Evolutionary conservation across 92 coral and sea anemone species (phyloP), one percentile per base, ranked within the genome.

Genomic region (Muricea muricata): DNA sequence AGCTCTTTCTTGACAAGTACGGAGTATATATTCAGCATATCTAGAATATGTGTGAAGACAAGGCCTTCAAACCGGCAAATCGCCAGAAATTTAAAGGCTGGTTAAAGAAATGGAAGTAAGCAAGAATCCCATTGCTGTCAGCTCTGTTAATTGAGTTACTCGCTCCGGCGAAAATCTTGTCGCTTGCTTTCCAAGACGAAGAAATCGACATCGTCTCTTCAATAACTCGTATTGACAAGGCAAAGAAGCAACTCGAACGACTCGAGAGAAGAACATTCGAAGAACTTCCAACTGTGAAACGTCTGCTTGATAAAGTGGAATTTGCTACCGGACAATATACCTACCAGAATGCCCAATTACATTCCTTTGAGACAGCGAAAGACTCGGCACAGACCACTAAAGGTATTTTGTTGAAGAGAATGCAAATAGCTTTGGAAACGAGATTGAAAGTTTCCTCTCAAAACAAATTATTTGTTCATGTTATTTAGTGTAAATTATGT

Each of bases 1-100:
- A 88, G 79, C 90, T 85, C 73, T 37, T 91, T 42, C 75, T 85
- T 41, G 94, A 91, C 72, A 91, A 91, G 45, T 88, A 34, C 69
- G 94, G 92, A 41, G 54, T 91, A 4, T 91, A 91, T 66, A 17
- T 85, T 9, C 94, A 91, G 92, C 92, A 91, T 52, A 70, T 91
- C 30, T 85, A 91, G 60, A 84, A 46, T 65, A 87, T 91, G 94
- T 35, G 75, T 24, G 94, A 84, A 34, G 94, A 91, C 65, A 78
- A 30, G 78, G 50, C 91, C 32, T 91, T 84, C 55, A 90, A 91
- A 65, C 46, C 92, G 28, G 90, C 89, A 33, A 92, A 91, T 80
- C 83, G 91, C 73, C 88, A 86, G 56, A 92, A 89, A 75, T 89
- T 92, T 41, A 81, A 89, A 87, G 93, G 93, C 86, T 70, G 76